Evolutionary conservation across 1,140 invertebrate species (phyloP).

Genomic region (Myzus persicae): DNA sequence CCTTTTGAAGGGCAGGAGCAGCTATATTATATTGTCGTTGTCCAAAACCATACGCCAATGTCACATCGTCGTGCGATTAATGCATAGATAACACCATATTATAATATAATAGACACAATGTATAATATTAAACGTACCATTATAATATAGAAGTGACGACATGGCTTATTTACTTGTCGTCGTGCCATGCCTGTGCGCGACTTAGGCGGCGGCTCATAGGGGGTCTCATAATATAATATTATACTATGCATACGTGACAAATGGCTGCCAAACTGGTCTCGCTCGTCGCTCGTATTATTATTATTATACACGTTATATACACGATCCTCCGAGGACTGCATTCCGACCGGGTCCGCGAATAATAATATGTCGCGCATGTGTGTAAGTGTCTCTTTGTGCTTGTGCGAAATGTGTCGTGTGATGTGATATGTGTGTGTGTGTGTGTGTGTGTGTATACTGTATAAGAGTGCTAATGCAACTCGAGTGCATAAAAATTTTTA

Average conservation of each 20-base stretch:
- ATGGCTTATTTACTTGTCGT: background rate
- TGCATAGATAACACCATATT: background rate
- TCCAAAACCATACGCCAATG: too few species aligned
- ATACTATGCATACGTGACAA: slow-evolving; percentile 15
- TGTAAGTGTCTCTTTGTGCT: background rate
- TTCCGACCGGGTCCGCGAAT: background rate
- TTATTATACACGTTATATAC: background rate
- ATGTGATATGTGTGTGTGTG: background rate
- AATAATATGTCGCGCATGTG: background rate
- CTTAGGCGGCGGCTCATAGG: background rate
- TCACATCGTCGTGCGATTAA: too few species aligned
- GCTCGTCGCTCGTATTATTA: background rate
- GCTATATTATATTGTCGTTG: too few species aligned
- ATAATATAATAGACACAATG: background rate
- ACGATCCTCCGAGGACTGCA: background rate
- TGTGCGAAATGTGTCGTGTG: background rate
- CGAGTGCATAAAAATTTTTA: background rate
- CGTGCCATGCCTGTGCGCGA: background rate
- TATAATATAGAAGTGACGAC: background rate
- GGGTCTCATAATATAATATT: background rate
- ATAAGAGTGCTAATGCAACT: background rate
- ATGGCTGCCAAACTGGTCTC: slow-evolving; percentile 32
- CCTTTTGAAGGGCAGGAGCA: too few species aligned
- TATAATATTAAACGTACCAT: background rate
- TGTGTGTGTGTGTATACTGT: background rate